phyloP scores from a whole-genome alignment of 1,140 invertebrate species.

The Apis laboriosa region DNA sequence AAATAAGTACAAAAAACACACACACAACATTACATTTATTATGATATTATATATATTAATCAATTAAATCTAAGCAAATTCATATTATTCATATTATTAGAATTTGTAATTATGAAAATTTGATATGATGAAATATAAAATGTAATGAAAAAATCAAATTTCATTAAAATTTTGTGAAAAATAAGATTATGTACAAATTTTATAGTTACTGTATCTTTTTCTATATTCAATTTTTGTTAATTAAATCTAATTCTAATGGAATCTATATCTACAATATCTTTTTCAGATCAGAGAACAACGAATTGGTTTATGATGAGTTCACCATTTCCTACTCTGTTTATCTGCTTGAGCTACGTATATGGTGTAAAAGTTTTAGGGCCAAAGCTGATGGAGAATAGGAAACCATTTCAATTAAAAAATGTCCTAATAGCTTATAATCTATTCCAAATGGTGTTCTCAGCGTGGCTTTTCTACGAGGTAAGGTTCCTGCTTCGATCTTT shows the following conservation, averaged over 20 bases:
- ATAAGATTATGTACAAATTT: no score
- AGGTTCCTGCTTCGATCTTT: constrained; percentile 51
- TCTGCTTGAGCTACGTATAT: constrained; percentile 89
- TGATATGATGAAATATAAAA: no score
- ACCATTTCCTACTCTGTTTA: constrained; percentile 89
- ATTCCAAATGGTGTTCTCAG: constrained; percentile 91
- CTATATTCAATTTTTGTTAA: neutral
- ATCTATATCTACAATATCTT: constrained; percentile 20
- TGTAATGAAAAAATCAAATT: no score
- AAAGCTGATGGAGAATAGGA: constrained; percentile 92
- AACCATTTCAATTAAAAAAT: constrained; percentile 90
- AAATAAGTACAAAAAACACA: no score
- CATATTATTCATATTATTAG: no score
- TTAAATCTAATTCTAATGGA: neutral
- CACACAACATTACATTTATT: no score
- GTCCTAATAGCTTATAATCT: constrained; percentile 92
- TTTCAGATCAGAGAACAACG: constrained; percentile 89
- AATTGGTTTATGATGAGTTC: constrained; percentile 92
- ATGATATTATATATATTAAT: no score
- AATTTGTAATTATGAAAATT: no score
- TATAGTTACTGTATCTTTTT: no score
- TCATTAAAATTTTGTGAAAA: no score
- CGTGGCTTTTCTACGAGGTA: constrained; percentile 92
- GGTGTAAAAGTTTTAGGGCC: constrained; percentile 90
- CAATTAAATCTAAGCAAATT: no score